Conservation (phyloP, 1,140 invertebrate genomes). For the Conus betulinus region DNA sequence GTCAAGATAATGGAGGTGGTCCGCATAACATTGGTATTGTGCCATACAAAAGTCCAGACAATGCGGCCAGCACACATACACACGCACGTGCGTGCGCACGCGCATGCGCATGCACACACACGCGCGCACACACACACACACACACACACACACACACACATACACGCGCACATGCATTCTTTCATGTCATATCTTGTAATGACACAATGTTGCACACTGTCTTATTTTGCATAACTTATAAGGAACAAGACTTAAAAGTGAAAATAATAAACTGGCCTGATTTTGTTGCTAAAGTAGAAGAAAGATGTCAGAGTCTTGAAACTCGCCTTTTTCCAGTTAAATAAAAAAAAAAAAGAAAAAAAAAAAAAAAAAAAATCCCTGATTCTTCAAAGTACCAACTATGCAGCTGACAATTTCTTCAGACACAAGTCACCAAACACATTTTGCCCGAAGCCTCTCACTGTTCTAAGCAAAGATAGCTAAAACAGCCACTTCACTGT, state of each 20-base stretch:
- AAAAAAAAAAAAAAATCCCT: no score
- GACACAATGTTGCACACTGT: no score
- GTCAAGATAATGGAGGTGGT: no score
- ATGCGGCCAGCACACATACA: neutral
- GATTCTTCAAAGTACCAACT: no score
- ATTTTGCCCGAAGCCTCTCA: no score
- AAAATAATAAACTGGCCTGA: neutral
- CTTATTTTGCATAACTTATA: no score
- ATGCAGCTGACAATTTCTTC: no score
- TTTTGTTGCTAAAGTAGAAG: no score
- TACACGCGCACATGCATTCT: neutral
- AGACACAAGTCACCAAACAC: no score
- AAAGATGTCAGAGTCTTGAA: neutral
- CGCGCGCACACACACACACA: constrained; percentile 7
- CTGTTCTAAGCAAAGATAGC: no score
- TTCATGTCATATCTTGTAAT: neutral
- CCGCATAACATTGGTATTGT: no score
- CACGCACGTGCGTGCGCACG: neutral
- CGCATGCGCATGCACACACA: neutral
- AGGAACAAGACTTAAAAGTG: neutral
- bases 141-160: constrained; percentile 22
- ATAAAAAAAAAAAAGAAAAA: neutral
- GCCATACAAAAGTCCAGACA: neutral
- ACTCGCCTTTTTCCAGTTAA: neutral
- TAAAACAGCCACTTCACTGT: no score